Conservation (phyloP, 2,797 vertebrate species). For the Monodelphis domestica region DNA sequence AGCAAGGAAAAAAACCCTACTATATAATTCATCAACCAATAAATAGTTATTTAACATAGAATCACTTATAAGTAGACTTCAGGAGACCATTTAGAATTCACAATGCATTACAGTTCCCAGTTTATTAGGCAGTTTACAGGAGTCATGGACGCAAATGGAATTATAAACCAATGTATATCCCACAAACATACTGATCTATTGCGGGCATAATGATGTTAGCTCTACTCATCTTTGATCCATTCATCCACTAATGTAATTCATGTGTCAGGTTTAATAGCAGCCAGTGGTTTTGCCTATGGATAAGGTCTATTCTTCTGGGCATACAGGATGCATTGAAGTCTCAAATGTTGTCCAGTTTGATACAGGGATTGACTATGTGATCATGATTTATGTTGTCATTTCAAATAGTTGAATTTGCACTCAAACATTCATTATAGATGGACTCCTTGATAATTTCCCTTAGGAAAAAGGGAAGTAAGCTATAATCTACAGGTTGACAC, state of each 20-base stretch:
- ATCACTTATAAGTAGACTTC: conserved; percentile 34
- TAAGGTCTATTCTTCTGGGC: background rate
- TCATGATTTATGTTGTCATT: conserved; percentile 16
- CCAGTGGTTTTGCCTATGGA: conserved; percentile 56
- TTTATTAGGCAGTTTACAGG: conserved; percentile 50
- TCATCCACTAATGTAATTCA: conserved; percentile 60
- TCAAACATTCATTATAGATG: background rate
- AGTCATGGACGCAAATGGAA: conserved; percentile 61
- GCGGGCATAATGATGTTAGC: conserved; percentile 2
- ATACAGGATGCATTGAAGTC: conserved; percentile 32
- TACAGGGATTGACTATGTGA: background rate
- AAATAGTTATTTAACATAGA: conserved; percentile 56
- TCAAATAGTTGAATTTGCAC: background rate
- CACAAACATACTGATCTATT: conserved; percentile 35
- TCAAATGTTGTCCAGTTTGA: conserved; percentile 6
- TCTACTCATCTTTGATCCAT: conserved; percentile 56
- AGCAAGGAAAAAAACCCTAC: conserved; percentile 32
- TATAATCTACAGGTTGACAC: background rate
- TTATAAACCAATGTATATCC: conserved; percentile 10
- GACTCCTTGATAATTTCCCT: background rate
- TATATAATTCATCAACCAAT: conserved; percentile 33
- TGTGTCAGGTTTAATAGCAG: conserved; percentile 27
- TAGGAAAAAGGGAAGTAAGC: background rate
- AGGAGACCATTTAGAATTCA: conserved; percentile 34
- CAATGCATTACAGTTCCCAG: conserved; percentile 20